phyloP scores from a whole-genome alignment of 2,113 vertebrate genomes.

The Mystacornis crossleyi region DNA sequence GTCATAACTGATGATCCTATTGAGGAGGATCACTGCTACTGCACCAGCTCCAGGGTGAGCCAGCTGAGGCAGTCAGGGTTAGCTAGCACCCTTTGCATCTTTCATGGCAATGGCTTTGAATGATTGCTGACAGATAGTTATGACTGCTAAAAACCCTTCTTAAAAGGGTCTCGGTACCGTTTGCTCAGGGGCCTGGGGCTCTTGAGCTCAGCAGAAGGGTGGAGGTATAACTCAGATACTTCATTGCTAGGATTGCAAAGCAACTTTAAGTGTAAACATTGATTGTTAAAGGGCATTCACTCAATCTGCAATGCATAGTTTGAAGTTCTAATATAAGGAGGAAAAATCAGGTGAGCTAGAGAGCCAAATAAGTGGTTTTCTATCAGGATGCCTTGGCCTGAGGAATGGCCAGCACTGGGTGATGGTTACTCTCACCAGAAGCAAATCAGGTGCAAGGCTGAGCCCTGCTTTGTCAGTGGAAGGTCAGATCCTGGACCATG shows the following conservation, averaged over 20 bases:
- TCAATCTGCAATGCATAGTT: background rate
- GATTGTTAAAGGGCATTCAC: background rate
- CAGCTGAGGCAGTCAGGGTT: background rate
- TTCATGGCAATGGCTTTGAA: background rate
- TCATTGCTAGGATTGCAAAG: background rate
- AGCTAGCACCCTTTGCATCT: background rate
- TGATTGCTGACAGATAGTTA: background rate
- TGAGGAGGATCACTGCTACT: background rate
- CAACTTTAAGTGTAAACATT: background rate
- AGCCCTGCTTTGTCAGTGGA: background rate
- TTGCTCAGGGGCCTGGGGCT: background rate
- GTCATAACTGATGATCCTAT: background rate
- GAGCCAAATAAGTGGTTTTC: background rate
- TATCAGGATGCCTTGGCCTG: background rate
- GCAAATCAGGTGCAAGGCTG: background rate
- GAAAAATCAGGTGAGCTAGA: background rate
- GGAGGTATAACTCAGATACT: background rate
- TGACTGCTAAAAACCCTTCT: background rate
- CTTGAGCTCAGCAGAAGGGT: background rate
- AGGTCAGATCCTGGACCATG: background rate
- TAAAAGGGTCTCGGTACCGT: background rate
- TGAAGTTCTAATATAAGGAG: background rate
- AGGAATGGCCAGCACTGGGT: accelerated
- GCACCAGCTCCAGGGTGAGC: background rate
- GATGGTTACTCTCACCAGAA: background rate